Conservation (phyloP, 2,113 vertebrate species). For the Alectura lathami region DNA sequence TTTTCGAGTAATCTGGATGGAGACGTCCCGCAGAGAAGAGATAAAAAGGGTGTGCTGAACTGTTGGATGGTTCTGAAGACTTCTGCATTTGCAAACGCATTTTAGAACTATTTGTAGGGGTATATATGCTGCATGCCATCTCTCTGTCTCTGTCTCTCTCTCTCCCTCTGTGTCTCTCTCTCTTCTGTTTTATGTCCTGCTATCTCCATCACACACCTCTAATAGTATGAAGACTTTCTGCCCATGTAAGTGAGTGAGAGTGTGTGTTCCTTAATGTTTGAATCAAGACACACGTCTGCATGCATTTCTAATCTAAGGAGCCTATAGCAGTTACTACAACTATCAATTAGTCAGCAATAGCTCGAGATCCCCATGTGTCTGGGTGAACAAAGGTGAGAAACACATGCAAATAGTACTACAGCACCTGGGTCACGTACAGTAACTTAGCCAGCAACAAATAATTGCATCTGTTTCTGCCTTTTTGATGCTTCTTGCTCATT, state of each 20-base stretch:
- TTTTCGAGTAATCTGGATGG: slow-evolving; percentile 76
- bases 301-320: slow-evolving; percentile 74
- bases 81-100: slow-evolving; percentile 76
- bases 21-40: slow-evolving; percentile 76
- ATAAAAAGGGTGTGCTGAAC: slow-evolving; percentile 77
- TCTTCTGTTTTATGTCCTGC: slow-evolving; percentile 75
- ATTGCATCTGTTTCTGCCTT: slow-evolving; percentile 38
- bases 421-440: slow-evolving; percentile 71
- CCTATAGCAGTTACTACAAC: slow-evolving; percentile 73
- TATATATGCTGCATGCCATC: slow-evolving; percentile 71
- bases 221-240: slow-evolving; percentile 75
- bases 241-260: slow-evolving; percentile 71
- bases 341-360: slow-evolving; percentile 80
- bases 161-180: slow-evolving; percentile 54
- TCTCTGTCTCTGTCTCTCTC: slow-evolving; percentile 70
- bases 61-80: slow-evolving; percentile 75
- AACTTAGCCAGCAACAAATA: slow-evolving; percentile 71
- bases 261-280: slow-evolving; percentile 69
- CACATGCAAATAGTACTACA: slow-evolving; percentile 64
- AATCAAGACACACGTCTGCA: slow-evolving; percentile 71
- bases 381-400: slow-evolving; percentile 75
- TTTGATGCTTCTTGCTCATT: not conserved
- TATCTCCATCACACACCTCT: slow-evolving; percentile 73
- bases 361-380: slow-evolving; percentile 63
- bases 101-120: slow-evolving; percentile 77